Evolutionary conservation across 2,888 invertebrate species (phyloP), one percentile per base, ranked within the genome.

Genomic region (Apotomis turbidana): DNA sequence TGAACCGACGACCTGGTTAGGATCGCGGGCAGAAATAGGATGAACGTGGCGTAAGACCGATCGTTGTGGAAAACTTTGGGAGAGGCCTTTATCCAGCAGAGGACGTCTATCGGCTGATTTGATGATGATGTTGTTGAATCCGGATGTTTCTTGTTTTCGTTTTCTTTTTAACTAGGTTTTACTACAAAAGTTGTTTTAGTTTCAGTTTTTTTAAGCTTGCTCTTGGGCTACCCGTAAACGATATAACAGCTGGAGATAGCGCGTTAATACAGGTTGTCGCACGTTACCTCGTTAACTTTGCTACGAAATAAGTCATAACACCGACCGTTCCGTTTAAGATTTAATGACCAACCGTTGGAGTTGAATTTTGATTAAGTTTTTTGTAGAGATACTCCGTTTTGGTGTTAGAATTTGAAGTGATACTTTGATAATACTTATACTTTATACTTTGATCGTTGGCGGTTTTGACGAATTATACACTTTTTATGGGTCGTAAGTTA

Each of bases 211-310:
- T 41, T 41, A 6, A 41, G 49, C 49, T 38, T n/a, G 3, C 64
- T 64, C 64, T 55, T 55, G 15, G 64, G 12, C 6, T 64, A 41
- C 13, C 62, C 38, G 49, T 71, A 66, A 64, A 60, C 54, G 54
- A n/a, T 51, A 51, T 60, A 61, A 62, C 69, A 54, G 27, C 60
- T 36, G 41, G 46, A 69, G 68, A 69, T 61, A 69, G 60, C 64
- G 12, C 46, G 36, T 61, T 46, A 36, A 67, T 62, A 69, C 13
- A 49, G 55, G 55, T 62, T 57, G 69, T 54, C 54, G 38, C 67
- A 51, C 46, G 46, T 62, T 38, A 10, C 5, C 13, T 61, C 69
- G 10, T 69, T 55, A 69, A 69, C 15, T 54, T 54, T 64, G 9
- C 10, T 41, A 44, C 41, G 13, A 9, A 38, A n/a, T 51, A 15